Base-by-base conservation (phyloP, 2,113 vertebrate genomes). In the Cheirogaleus medius region DNA sequence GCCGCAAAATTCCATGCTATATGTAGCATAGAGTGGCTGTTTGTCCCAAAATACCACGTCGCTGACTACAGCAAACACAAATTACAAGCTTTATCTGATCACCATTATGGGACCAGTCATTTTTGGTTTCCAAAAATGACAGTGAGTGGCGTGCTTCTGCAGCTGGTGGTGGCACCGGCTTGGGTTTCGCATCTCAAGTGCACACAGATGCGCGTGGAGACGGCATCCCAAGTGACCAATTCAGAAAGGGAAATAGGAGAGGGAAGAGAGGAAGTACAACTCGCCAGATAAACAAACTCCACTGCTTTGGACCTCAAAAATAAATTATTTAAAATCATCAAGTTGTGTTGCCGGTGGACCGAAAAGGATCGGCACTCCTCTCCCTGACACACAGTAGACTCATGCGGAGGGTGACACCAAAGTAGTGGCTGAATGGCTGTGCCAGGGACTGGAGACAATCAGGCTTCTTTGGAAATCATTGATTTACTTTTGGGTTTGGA, bases 1-100 rank as follows among this genome's bases (percentile, higher is more conserved):
- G 96, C 99, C 99, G 39, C 99, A 99, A 99, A 97, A 98, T 98
- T 98, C 97, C 98, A 98, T 98, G 97, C 97, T 99, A 98, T 98
- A 99, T 98, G 98, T 98, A 98, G 98, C 98, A 98, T 37, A 97
- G 88, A 97, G 97, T 37, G 98, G 96, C 98, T 98, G 98, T 98
- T 98, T 98, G 98, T 98, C 98, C 98, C 97, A 87, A 98, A 98
- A 99, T 98, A 98, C 98, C 97, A 95, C 80, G 81, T 91, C 98
- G 98, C 98, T 99, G 99, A 98, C 99, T 99, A 86, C 98, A 99
- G 98, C 98, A 98, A 98, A 98, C 98, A 98, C 98, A 99, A 99
- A 99, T 99, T 99, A 99, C 98, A 99, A 99, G 98, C 92, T 99
- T 98, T 98, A 98, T 98, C 98, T 98, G 98, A 98, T 95, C 90